Percentiles rank a stretch among this genome's conserved stretches.
phyloP scores from a whole-genome alignment of 2,888 invertebrate genomes.

The Sesia bembeciformis region DNA sequence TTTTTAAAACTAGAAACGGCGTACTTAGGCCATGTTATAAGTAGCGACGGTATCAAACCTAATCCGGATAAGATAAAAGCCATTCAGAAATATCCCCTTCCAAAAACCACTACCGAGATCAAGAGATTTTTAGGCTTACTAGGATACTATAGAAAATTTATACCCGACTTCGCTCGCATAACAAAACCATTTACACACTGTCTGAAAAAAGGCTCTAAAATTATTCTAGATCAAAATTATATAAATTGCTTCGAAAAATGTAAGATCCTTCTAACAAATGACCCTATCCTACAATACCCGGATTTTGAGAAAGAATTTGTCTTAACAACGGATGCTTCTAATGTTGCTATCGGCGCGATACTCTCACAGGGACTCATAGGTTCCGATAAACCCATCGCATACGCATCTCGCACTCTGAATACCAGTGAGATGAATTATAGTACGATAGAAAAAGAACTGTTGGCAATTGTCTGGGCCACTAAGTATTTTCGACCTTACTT shows the following conservation, averaged over 20 bases:
- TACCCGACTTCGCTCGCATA: constrained; percentile 7
- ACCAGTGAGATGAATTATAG: constrained; percentile 4
- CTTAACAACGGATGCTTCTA: constrained; percentile 10
- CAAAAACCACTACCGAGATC: constrained; percentile 7
- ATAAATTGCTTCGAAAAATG: constrained; percentile 10
- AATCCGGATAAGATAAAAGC: constrained; percentile 6
- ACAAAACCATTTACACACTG: constrained; percentile 12
- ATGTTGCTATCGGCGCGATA: constrained; percentile 19
- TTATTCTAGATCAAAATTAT: constrained; percentile 5
- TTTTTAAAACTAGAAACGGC: constrained; percentile 15
- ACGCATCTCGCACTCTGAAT: constrained; percentile 4
- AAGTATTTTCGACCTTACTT: constrained; percentile 21
- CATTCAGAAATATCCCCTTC: constrained; percentile 6
- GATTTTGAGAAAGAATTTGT: constrained; percentile 14
- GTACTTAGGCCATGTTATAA: constrained; percentile 13
- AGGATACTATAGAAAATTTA: constrained; percentile 27
- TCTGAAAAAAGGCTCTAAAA: constrained; percentile 8
- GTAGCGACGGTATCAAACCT: constrained; percentile 6
- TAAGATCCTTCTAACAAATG: constrained; percentile 2
- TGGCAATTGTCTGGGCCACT: constrained; percentile 11
- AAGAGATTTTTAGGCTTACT: constrained; percentile 22
- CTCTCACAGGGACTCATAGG: constrained; percentile 16
- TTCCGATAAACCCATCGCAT: constrained; percentile 9
- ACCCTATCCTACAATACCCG: constrained; percentile 11
- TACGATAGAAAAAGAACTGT: constrained; percentile 10